A percentile compares a stretch with the other conserved stretches of the same genome.
These are phyloP conservation scores for Callinectes sapidus DNA, from an alignment of 2,888 invertebrate genomes.

Conservation along the genomic window DNA sequence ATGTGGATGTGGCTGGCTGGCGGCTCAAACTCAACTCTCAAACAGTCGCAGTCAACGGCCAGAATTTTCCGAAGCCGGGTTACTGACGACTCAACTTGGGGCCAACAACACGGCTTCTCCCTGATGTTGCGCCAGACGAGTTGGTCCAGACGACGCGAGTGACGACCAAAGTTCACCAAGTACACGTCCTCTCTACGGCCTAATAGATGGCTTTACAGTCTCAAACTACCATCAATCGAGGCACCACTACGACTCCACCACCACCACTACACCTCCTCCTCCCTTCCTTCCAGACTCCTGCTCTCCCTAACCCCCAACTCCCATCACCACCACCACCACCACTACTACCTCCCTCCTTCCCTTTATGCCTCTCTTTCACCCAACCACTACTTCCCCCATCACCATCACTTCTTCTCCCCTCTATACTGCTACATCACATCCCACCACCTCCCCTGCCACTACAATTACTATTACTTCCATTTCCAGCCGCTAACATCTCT, in stretches of 20 bases:
- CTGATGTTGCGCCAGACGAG: constrained; percentile 50
- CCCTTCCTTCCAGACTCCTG: not conserved
- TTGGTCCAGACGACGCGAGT: constrained; percentile 54
- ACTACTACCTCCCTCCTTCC: not conserved
- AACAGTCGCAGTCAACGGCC: constrained; percentile 50
- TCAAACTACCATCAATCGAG: constrained; percentile 42
- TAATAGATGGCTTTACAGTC: constrained; percentile 49
- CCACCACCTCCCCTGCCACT: not conserved
- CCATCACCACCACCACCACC: constrained; percentile 17
- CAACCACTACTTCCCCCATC: not conserved
- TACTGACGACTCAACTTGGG: constrained; percentile 59
- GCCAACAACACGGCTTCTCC: constrained; percentile 44
- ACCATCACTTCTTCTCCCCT: not conserved
- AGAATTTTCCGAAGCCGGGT: constrained; percentile 45
- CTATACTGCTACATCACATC: not conserved
- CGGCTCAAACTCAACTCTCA: constrained; percentile 44
- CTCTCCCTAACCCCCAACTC: not conserved
- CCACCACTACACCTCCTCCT: constrained; percentile 20
- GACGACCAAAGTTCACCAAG: constrained; percentile 56
- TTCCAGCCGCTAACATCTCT: not conserved
- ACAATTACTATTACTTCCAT: not conserved
- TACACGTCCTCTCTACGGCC: constrained; percentile 52
- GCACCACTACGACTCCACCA: constrained; percentile 31
- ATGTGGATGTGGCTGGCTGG: constrained; percentile 24
- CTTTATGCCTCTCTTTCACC: not conserved